A percentile compares a stretch with the other conserved stretches of the same genome.
Evolutionary conservation across 2,888 invertebrate species (phyloP).

Genomic region (Cephus runcator): DNA sequence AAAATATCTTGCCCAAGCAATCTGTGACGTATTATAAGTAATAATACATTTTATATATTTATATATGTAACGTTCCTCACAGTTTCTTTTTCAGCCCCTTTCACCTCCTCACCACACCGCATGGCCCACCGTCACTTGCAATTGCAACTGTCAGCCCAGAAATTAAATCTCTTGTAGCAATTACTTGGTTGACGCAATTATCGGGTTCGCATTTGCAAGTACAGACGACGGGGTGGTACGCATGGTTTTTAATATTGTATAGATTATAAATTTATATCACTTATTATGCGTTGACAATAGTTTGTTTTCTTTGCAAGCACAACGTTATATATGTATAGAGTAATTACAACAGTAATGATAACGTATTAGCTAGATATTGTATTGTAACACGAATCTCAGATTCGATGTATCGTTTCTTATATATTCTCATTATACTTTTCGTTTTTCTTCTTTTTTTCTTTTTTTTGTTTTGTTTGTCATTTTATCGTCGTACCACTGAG

Average conservation of each 20-base stretch:
- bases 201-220: not conserved
- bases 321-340: not conserved
- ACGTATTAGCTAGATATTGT: not conserved
- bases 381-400: constrained; percentile 13
- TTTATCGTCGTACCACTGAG: not conserved
- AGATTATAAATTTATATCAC: constrained; percentile 1
- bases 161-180: not conserved
- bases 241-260: not conserved
- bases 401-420: constrained; percentile 22
- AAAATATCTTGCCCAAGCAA: constrained; percentile 21
- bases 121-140: not conserved
- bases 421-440: not conserved
- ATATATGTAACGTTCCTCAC: not conserved
- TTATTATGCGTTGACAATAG: constrained; percentile 6
- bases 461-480: not conserved
- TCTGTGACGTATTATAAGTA: not conserved
- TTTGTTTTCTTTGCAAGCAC: not conserved
- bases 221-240: not conserved
- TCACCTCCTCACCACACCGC: not conserved
- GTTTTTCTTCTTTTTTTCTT: no score
- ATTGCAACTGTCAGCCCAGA: not conserved
- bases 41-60: constrained; percentile 5
- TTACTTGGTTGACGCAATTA: not conserved
- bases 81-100: not conserved
- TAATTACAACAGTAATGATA: not conserved